Conservation (phyloP, 2,888 invertebrate species). For the Amphipoea oculea region DNA sequence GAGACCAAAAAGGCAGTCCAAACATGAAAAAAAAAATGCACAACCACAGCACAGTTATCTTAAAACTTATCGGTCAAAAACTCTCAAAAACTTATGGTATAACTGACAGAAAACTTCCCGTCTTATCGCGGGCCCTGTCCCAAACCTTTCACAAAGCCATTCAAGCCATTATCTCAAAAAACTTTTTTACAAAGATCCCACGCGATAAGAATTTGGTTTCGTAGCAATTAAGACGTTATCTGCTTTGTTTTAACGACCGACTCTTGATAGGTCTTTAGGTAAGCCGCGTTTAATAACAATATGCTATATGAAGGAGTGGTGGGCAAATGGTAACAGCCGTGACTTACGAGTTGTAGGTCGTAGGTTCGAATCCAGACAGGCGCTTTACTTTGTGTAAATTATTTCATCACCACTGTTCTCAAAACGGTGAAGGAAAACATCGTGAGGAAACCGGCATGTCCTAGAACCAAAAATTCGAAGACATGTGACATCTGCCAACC, state of each 20-base stretch:
- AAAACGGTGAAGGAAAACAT: too few relatives aligned
- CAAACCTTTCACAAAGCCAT: slow-evolving; percentile 63
- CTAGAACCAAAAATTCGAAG: too few relatives aligned
- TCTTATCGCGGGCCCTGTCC: slow-evolving; percentile 50
- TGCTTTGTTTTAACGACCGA: slow-evolving; percentile 44
- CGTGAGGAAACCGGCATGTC: too few relatives aligned
- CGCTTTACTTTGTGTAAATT: too few relatives aligned
- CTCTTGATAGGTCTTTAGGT: slow-evolving; percentile 33
- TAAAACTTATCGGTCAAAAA: slow-evolving; percentile 22
- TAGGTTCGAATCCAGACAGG: too few relatives aligned
- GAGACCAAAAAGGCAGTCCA: background rate
- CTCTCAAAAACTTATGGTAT: slow-evolving; percentile 38
- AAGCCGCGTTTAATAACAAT: slow-evolving; percentile 31
- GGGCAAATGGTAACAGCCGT: too few relatives aligned
- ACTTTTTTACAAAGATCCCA: slow-evolving; percentile 62
- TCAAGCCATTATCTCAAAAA: slow-evolving; percentile 55
- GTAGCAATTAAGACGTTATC: slow-evolving; percentile 62
- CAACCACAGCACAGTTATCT: slow-evolving; percentile 12
- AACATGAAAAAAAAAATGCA: background rate
- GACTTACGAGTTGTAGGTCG: too few relatives aligned
- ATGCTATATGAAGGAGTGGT: slow-evolving; percentile 17
- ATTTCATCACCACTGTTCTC: too few relatives aligned
- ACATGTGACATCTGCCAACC: too few relatives aligned
- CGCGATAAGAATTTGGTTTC: slow-evolving; percentile 63
- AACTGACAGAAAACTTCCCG: slow-evolving; percentile 52